These are phyloP conservation scores for Prolemur simus DNA, from an alignment of 2,113 vertebrate species.

Conservation along the genomic window DNA sequence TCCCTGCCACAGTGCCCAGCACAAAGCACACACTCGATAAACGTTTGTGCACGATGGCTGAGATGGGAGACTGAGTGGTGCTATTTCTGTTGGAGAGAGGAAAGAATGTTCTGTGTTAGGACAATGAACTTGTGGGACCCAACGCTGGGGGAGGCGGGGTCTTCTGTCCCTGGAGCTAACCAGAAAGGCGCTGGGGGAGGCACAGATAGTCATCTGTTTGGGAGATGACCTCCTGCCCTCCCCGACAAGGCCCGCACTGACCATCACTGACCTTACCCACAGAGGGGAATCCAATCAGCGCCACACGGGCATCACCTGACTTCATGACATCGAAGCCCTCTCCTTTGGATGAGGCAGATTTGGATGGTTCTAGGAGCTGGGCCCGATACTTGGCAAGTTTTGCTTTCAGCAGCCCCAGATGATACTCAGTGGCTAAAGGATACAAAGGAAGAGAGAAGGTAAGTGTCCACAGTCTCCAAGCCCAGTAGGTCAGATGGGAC, in stretches of 20 bases:
- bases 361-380: conserved; percentile 96
- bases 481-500: background rate
- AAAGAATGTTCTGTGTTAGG: accelerated
- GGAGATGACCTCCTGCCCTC: background rate
- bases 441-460: background rate
- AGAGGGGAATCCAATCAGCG: conserved; percentile 98
- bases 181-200: background rate
- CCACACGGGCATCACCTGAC: conserved; percentile 97
- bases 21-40: background rate
- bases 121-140: too few species aligned
- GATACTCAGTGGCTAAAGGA: conserved; percentile 95
- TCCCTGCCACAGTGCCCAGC: background rate
- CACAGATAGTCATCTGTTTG: background rate
- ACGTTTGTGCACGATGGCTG: accelerated
- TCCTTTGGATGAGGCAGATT: conserved; percentile 93
- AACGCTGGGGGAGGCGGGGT: background rate
- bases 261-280: conserved; percentile 96
- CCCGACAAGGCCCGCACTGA: background rate
- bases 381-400: conserved; percentile 98
- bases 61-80: background rate
- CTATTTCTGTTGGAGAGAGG: background rate
- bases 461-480: background rate
- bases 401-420: conserved; percentile 97
- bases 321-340: conserved; percentile 99
- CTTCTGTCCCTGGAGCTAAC: background rate